Conservation (phyloP, 2,113 vertebrate genomes). For the Sebastes fasciatus region DNA sequence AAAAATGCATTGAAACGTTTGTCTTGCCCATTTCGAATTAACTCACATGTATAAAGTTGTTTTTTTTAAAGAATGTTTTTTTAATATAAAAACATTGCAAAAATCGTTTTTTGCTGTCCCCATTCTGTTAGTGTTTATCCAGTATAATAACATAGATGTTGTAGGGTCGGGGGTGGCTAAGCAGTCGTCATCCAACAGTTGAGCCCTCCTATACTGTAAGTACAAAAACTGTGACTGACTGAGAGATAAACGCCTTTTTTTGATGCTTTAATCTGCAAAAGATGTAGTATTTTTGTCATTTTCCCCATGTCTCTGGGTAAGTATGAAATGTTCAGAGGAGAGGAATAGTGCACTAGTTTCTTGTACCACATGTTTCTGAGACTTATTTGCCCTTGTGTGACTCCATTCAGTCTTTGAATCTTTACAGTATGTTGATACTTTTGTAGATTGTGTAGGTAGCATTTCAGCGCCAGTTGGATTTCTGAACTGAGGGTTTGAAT, state of each 20-base stretch:
- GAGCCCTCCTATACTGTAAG: constrained; percentile 98
- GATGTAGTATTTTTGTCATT: constrained; percentile 74
- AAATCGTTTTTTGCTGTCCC: constrained; percentile 89
- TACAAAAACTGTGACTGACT: constrained; percentile 86
- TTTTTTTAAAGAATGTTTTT: constrained; percentile 77
- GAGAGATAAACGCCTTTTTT: constrained; percentile 61
- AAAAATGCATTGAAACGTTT: constrained; percentile 78
- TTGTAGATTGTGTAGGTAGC: constrained; percentile 70
- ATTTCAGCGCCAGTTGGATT: constrained; percentile 57
- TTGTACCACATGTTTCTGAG: constrained; percentile 74
- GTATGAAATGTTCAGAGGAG: constrained; percentile 79
- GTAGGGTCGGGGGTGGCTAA: constrained; percentile 94
- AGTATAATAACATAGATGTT: constrained; percentile 87
- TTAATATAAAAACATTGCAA: constrained; percentile 85
- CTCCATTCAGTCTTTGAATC: constrained; percentile 41
- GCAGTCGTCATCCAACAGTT: constrained; percentile 94
- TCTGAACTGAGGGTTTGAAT: constrained; percentile 65
- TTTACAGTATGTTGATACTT: constrained; percentile 43
- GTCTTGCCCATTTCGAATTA: constrained; percentile 77
- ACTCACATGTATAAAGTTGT: constrained; percentile 91
- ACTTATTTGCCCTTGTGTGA: constrained; percentile 47
- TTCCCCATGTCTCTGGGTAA: constrained; percentile 80
- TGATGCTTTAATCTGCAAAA: constrained; percentile 76
- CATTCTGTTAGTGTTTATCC: constrained; percentile 95
- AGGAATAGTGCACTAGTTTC: constrained; percentile 59